Base-by-base conservation (phyloP, 2,113 vertebrate species). In the Paraplagusia blochii region DNA sequence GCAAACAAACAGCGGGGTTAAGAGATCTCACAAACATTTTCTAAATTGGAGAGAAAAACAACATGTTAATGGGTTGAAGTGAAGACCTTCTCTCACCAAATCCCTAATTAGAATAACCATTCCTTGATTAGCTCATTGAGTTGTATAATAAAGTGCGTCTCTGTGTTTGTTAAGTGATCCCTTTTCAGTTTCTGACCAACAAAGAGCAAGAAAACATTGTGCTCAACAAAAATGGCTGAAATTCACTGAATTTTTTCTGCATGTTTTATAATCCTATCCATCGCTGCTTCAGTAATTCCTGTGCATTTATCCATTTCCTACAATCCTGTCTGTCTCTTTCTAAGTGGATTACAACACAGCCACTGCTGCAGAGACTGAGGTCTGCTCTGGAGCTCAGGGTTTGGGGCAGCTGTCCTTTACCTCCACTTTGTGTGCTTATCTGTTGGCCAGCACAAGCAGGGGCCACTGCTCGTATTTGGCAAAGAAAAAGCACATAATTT, bases 371-470 rank as follows among this genome's bases (percentile, higher is more conserved):
- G 73, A 78, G 74, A 63, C 63, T 64, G 73, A 69, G 57, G 69
- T 74, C 51, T 65, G 66, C 64, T 72, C 74, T 29, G 22, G 22
- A 29, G 22, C 58, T 53, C 44, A 62, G 63, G 63, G 63, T 59
- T 63, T 47, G 66, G 35, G 58, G 79, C 79, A 84, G 79, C 82
- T 85, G 77, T 88, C 70, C 77, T 40, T 63, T 49, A 66, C 73
- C 79, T 73, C 80, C 62, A 73, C 68, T 67, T 66, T 71, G 73
- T 70, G 77, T 77, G 67, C 78, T 86, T 78, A 78, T 86, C 74
- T 70, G 81, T 84, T 74, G 71, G 53, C 72, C 66, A 58, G 76
- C 63, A 64, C 79, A 67, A 58, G 76, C 80, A 76, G 54, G 77
- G 69, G 63, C 18, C 73, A 59, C 58, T 53, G 56, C 17, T 34